phyloP scores from a whole-genome alignment of 2,113 vertebrate genomes.

The Epinephelus lanceolatus region DNA sequence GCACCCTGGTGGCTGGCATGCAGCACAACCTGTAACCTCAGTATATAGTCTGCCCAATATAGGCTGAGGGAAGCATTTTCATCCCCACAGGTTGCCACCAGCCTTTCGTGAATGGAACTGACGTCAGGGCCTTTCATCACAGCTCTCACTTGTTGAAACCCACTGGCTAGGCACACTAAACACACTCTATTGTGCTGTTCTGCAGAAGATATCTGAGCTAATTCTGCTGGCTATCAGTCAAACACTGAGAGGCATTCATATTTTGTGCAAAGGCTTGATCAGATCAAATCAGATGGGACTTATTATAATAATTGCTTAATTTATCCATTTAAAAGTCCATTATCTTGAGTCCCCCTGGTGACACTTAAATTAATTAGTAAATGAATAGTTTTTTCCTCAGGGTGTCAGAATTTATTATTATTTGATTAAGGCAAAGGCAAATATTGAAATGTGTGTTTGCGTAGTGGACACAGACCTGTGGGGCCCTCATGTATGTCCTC shows the following conservation, averaged over 20 bases:
- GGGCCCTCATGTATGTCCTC: constrained; percentile 56
- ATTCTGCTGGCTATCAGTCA: constrained; percentile 56
- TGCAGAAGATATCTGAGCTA: constrained; percentile 62
- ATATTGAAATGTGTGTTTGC: constrained; percentile 42
- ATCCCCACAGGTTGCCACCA: constrained; percentile 63
- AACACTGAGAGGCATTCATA: constrained; percentile 55
- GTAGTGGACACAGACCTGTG: constrained; percentile 42
- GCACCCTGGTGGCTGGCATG: constrained; percentile 51
- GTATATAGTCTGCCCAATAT: constrained; percentile 46
- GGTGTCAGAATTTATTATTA: background rate
- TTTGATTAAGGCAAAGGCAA: constrained; percentile 22
- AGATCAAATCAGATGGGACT: constrained; percentile 27
- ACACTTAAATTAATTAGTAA: background rate
- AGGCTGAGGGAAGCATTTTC: constrained; percentile 68
- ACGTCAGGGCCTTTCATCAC: constrained; percentile 64
- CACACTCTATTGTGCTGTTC: constrained; percentile 52
- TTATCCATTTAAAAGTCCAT: background rate
- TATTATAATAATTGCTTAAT: constrained; percentile 6
- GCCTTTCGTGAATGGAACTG: constrained; percentile 70
- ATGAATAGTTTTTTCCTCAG: background rate
- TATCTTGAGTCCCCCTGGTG: background rate
- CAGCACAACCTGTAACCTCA: constrained; percentile 60
- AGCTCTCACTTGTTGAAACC: constrained; percentile 61
- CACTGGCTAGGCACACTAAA: constrained; percentile 38
- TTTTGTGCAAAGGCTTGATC: constrained; percentile 40